A percentile compares a stretch with the other conserved stretches of the same genome.
phyloP scores from a whole-genome alignment of 2,113 vertebrate species.

The Pachycephala philippinensis region DNA sequence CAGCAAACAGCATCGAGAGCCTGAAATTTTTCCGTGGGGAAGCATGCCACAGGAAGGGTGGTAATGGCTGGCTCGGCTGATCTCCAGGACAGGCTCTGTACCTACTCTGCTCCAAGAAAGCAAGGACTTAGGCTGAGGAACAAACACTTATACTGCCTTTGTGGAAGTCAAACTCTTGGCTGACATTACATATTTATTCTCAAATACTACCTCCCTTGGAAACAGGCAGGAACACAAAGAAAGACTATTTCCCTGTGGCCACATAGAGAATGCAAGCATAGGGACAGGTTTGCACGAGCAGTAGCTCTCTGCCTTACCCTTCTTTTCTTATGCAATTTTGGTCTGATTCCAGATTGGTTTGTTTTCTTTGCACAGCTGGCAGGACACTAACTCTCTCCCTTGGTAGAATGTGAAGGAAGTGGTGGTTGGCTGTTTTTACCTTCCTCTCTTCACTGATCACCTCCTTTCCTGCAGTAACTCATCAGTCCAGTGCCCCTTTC shows the following conservation, averaged over 20 bases:
- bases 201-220: neutral
- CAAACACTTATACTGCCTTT: neutral
- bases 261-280: neutral
- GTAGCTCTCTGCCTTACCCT: neutral
- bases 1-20: neutral
- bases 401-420: neutral
- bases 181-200: neutral
- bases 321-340: neutral
- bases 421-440: neutral
- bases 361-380: neutral
- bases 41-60: neutral
- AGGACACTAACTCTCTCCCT: neutral
- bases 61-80: neutral
- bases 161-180: neutral
- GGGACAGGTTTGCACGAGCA: neutral
- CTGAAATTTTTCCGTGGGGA: neutral
- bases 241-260: neutral
- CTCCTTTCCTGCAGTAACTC: neutral
- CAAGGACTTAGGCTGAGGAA: neutral
- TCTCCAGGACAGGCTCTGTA: neutral
- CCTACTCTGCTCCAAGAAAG: neutral
- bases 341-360: neutral
- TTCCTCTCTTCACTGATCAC: neutral
- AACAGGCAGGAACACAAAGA: neutral
- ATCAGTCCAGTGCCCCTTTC: neutral